Evolutionary conservation across 2,797 vertebrate species (phyloP), one percentile per base, ranked within the genome.

Genomic region (Enteromius viviparus): DNA sequence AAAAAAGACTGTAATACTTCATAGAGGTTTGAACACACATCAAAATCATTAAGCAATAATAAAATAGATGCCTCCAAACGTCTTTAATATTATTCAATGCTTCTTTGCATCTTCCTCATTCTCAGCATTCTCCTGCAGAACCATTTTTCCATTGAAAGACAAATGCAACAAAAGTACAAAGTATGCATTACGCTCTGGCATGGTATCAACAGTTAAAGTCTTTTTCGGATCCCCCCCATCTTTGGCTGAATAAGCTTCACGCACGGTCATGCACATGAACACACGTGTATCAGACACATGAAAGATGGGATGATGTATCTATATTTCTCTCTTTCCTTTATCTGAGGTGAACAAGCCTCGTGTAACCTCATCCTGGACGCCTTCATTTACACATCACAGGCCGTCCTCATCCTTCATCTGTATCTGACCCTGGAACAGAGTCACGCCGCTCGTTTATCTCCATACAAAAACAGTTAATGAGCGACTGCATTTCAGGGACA

Each of bases 261-360:
- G 11, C 23, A 26, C 26, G 58, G 6, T 14, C 4, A 1, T 60
- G 23, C 1, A 26, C 55, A 26, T 1, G 8, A 21, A n/a, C 53
- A 58, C 2, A 58, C 4, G n/a, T 8, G 0, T 23, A n/a, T 12
- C 55, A 58, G 55, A 23, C 55, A 60, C n/a, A 12, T 11, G 4
- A 60, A 60, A 26, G n/a, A 60, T 5, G 51, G 51, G 51, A 21
- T 53, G 19, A 53, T 53, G 19, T 7, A 21, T 8, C 7, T 37
- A 6, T 37, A 37, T 37, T 37, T 37, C 37, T 37, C 37, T 37
- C 37, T 37, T 37, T 37, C 37, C 6, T 37, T 21, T 83, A 81
- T 85, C 85, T 88, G 78, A 37, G 68, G 74, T 34, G 51, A 78
- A 72, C 85, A 80, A 62, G 74, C 23, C 66, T 84, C 9, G 2